A percentile compares a stretch with the other conserved stretches of the same genome.
phyloP scores from a whole-genome alignment of 2,113 vertebrate genomes.

The Neotragus moschatus region DNA sequence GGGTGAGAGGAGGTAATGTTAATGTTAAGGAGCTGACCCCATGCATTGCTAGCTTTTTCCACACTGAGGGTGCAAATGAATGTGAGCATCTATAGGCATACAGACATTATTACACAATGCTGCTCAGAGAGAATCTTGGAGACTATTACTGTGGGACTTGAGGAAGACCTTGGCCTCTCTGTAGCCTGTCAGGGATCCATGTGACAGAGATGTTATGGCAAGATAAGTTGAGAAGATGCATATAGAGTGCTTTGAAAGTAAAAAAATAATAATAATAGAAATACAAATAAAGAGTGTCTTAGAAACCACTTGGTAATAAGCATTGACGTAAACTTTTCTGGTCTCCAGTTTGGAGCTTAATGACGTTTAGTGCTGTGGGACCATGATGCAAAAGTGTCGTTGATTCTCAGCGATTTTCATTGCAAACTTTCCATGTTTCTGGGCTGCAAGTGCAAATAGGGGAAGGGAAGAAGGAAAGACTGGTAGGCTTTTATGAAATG shows the following conservation, averaged over 20 bases:
- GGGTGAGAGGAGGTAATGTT: constrained; percentile 6
- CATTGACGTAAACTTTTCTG: background rate
- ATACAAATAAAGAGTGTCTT: background rate
- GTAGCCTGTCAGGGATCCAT: background rate
- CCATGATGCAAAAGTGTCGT: background rate
- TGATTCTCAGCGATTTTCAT: background rate
- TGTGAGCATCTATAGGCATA: background rate
- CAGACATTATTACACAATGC: background rate
- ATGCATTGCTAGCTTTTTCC: constrained; percentile 31
- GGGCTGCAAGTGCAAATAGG: background rate
- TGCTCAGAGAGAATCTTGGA: background rate
- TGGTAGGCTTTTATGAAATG: background rate
- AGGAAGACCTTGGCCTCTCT: background rate
- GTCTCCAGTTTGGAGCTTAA: background rate
- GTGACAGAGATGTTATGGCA: background rate
- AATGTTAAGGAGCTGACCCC: constrained; percentile 47
- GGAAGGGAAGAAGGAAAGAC: background rate
- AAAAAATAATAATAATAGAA: background rate
- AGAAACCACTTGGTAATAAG: background rate
- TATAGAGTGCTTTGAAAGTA: background rate
- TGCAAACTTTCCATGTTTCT: background rate
- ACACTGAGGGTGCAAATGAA: background rate
- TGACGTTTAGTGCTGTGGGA: background rate
- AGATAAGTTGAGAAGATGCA: background rate
- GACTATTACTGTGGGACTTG: background rate